Percentiles rank a stretch among this genome's conserved stretches.
phyloP scores from a whole-genome alignment of 2,797 vertebrate genomes.

The Cirrhinus molitorella region DNA sequence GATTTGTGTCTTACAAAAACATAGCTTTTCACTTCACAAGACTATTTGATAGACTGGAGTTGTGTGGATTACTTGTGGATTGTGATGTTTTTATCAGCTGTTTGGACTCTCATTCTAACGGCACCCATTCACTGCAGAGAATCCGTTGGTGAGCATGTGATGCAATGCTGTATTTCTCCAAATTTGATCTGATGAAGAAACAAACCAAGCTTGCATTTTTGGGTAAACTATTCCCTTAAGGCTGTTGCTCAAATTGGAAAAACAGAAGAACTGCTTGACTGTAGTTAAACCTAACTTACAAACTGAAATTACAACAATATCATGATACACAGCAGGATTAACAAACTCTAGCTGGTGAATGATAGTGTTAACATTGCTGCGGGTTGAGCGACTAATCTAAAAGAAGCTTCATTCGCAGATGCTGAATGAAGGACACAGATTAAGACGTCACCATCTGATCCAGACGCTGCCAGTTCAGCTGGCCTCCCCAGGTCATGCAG shows the following conservation, averaged over 20 bases:
- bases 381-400: constrained; percentile 37
- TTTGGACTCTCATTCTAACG: neutral
- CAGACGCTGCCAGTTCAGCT: constrained; percentile 48
- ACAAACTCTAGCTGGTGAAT: neutral
- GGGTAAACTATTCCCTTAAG: no score
- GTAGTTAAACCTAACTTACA: neutral
- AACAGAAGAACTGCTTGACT: neutral
- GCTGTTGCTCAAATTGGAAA: no score
- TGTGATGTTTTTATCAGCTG: no score
- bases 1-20: no score
- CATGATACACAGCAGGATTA: neutral
- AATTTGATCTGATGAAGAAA: no score
- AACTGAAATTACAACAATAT: no score
- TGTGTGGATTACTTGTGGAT: no score
- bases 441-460: constrained; percentile 44
- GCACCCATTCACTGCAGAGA: neutral
- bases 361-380: neutral
- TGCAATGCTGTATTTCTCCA: no score
- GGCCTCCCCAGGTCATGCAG: constrained; percentile 16
- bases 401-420: constrained; percentile 6
- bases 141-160: neutral
- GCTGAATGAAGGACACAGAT: constrained; percentile 41
- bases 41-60: no score
- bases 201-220: no score
- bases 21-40: no score